Conservation (phyloP, 2,113 vertebrate genomes). For the Eleginops maclovinus region DNA sequence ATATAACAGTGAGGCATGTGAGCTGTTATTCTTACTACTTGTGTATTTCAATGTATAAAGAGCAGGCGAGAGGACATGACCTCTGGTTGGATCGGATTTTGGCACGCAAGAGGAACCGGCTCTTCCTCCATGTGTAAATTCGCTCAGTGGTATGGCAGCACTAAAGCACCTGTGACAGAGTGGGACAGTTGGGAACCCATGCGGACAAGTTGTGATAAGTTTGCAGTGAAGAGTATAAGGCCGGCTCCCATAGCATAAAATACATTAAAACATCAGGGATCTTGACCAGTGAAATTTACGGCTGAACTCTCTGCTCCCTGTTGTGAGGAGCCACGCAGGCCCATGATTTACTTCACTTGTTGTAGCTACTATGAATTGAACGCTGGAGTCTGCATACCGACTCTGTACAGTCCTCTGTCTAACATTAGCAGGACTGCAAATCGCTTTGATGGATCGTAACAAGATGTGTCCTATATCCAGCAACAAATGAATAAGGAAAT, state of each 20-base stretch:
- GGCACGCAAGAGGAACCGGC: constrained; percentile 55
- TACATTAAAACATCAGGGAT: constrained; percentile 55
- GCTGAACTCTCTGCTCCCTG: constrained; percentile 71
- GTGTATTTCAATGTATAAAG: constrained; percentile 47
- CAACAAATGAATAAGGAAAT: constrained; percentile 59
- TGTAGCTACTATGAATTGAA: constrained; percentile 56
- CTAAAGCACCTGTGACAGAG: constrained; percentile 71
- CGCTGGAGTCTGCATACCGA: constrained; percentile 62
- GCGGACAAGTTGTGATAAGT: constrained; percentile 29
- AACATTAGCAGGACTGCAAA: constrained; percentile 33
- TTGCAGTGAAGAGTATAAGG: constrained; percentile 3
- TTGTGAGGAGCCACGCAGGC: constrained; percentile 46
- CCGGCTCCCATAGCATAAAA: constrained; percentile 56
- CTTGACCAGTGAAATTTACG: constrained; percentile 66
- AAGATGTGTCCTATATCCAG: constrained; percentile 60
- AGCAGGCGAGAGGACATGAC: constrained; percentile 63
- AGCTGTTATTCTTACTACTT: constrained; percentile 53
- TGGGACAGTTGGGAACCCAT: constrained; percentile 54
- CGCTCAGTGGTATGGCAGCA: constrained; percentile 42
- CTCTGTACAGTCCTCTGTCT: constrained; percentile 42
- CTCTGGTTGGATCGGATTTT: constrained; percentile 55
- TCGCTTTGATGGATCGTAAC: constrained; percentile 57
- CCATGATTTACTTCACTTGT: constrained; percentile 70
- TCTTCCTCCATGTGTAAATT: constrained; percentile 69
- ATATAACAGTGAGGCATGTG: constrained; percentile 53